These are phyloP conservation scores for Cyanoliseus patagonus DNA, from an alignment of 2,113 vertebrate genomes.

Conservation along the genomic window DNA sequence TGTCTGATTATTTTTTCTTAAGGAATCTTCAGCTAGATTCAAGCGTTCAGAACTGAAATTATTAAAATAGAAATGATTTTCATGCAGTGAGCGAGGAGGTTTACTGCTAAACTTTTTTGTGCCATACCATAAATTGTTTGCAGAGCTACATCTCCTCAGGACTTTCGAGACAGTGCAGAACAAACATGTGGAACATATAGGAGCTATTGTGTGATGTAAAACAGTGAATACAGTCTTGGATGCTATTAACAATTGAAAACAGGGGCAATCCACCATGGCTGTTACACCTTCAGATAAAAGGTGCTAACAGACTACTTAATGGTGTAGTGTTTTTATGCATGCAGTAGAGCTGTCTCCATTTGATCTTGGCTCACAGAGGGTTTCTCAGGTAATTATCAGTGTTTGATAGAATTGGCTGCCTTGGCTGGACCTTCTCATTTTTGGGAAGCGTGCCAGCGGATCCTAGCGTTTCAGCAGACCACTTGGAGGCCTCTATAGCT, in stretches of 20 bases:
- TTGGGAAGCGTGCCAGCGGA: neutral
- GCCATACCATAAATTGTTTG: neutral
- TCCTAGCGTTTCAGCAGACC: accelerated
- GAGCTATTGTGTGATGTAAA: accelerated
- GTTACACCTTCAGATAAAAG: neutral
- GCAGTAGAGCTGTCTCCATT: neutral
- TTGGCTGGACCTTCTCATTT: neutral
- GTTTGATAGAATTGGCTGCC: neutral
- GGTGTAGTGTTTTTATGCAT: accelerated
- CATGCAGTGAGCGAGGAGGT: neutral
- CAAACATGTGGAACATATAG: neutral
- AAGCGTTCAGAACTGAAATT: neutral
- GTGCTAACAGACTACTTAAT: neutral
- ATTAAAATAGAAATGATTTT: neutral
- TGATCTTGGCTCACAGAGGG: neutral
- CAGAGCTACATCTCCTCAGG: neutral
- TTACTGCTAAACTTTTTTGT: neutral
- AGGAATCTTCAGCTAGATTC: neutral
- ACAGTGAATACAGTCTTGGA: neutral
- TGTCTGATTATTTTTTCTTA: neutral
- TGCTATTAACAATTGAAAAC: neutral
- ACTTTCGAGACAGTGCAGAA: neutral
- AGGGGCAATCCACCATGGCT: neutral
- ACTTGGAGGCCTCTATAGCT: neutral
- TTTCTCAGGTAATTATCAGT: neutral